Percentiles rank a stretch among this genome's conserved stretches.
Conservation (phyloP, 23 tunicate genomes). For the Halocynthia aurantium region DNA sequence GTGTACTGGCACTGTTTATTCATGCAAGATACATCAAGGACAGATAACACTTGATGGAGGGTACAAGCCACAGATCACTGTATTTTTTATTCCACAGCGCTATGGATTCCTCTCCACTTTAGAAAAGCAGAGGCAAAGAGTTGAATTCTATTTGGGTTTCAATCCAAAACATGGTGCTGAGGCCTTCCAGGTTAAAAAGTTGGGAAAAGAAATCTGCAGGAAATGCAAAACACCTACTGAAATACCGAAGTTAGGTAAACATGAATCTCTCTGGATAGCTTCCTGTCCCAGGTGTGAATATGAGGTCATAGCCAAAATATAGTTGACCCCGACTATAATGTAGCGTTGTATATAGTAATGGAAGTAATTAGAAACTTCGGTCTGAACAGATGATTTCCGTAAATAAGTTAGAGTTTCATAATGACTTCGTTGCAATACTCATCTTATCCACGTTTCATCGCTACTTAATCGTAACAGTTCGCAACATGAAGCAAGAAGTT, state of each 20-base stretch:
- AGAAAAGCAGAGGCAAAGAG: not conserved
- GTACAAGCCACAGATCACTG: not conserved
- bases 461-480: no score
- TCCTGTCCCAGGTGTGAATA: constrained; percentile 11
- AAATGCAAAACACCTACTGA: constrained; percentile 16
- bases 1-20: constrained; percentile 5
- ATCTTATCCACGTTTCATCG: no score
- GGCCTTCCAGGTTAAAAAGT: constrained; percentile 1
- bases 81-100: not conserved
- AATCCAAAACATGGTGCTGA: constrained; percentile 16
- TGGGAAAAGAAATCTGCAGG: not conserved
- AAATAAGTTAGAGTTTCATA: no score
- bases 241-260: constrained; percentile 13
- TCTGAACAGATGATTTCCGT: no score
- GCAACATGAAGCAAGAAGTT: no score
- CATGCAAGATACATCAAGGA: constrained; percentile 15
- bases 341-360: no score
- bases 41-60: not conserved
- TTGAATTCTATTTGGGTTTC: constrained; percentile 17
- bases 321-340: no score
- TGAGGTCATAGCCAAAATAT: not conserved
- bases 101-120: not conserved
- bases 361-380: no score
- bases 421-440: no score
- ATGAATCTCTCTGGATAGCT: not conserved